These are phyloP conservation scores for Chironomus striatipennis DNA, from an alignment of 1,140 invertebrate genomes.

Conservation along the genomic window DNA sequence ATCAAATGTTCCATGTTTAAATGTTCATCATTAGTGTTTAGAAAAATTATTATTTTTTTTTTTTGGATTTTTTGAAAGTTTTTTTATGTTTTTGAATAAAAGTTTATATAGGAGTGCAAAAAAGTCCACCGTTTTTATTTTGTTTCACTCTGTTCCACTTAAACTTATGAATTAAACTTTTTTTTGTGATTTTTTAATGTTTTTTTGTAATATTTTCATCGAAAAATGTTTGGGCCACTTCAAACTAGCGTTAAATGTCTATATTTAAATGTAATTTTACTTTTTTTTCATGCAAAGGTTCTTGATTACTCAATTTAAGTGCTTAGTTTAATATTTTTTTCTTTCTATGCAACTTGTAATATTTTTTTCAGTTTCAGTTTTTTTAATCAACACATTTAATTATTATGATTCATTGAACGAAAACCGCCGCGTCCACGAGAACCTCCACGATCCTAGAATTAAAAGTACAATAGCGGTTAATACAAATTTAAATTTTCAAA, in stretches of 20 bases:
- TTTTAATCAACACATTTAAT: not conserved
- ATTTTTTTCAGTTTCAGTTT: not conserved
- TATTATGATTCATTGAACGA: conserved; percentile 1
- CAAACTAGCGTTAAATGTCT: conserved; percentile 19
- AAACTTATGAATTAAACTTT: not conserved
- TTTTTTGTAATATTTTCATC: not conserved
- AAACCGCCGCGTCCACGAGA: conserved; percentile 4
- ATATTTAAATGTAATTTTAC: not conserved
- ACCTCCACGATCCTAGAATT: not conserved
- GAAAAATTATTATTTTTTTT: not conserved
- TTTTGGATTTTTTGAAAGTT: not conserved
- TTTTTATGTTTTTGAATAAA: not conserved
- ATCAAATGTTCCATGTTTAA: not conserved
- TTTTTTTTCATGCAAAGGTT: not conserved
- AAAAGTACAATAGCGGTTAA: not conserved
- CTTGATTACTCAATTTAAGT: not conserved
- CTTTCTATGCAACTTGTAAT: not conserved
- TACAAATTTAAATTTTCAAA: not conserved
- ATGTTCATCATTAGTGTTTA: not conserved
- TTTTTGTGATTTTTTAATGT: not conserved
- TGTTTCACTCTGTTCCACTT: too few relatives aligned
- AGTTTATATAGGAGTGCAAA: conserved; percentile 12
- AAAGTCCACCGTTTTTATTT: conserved; percentile 8
- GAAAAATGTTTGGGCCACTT: conserved; percentile 11
- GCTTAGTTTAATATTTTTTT: not conserved